A percentile compares a stretch with the other conserved stretches of the same genome.
phyloP scores from a whole-genome alignment of 1,140 invertebrate genomes.

The Teleogryllus occipitalis region DNA sequence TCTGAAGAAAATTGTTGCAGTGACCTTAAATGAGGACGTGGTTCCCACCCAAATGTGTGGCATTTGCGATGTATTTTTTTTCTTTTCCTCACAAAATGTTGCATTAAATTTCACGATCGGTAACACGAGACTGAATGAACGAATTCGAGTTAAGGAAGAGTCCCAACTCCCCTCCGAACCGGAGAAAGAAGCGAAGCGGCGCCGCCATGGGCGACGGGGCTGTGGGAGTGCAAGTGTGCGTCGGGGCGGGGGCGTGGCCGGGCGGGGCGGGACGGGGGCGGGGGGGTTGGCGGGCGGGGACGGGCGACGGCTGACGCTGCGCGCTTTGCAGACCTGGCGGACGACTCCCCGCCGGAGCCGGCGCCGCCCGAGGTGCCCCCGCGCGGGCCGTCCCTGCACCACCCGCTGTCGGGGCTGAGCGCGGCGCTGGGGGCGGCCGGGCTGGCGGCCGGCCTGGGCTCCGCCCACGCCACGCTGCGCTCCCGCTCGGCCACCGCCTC shows the following conservation, averaged over 20 bases:
- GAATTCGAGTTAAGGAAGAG: no score
- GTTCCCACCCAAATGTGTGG: no score
- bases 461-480: conserved; percentile 11
- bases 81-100: no score
- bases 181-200: no score
- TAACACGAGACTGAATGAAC: no score
- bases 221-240: neutral
- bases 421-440: neutral
- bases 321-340: conserved; percentile 39
- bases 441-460: neutral
- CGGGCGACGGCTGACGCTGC: no score
- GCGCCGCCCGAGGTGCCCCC: conserved; percentile 65
- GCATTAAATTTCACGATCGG: no score
- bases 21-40: no score
- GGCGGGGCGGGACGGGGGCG: conserved; percentile 4
- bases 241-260: neutral
- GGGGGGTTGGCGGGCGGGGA: neutral
- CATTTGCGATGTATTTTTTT: no score
- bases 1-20: no score
- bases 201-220: no score
- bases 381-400: conserved; percentile 55
- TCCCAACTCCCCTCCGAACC: no score
- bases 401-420: conserved; percentile 13
- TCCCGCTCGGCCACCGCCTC: conserved; percentile 2
- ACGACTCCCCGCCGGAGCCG: conserved; percentile 61